Evolutionary conservation across 1,140 invertebrate species (phyloP), one percentile per base, ranked within the genome.

Genomic region (Zeugodacus cucurbitae): DNA sequence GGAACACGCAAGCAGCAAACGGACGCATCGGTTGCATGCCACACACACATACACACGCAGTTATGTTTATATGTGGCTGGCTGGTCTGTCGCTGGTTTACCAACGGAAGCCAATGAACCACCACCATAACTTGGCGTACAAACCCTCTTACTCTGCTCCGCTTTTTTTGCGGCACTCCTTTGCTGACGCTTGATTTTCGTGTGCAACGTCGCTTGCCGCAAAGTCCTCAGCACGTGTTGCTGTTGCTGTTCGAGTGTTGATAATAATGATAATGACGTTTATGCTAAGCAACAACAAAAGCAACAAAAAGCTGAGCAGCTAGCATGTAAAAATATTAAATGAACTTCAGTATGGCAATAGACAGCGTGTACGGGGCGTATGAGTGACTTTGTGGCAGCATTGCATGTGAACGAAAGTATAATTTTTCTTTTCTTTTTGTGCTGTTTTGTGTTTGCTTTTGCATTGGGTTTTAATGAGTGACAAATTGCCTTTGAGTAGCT

Each of bases 101-200:
- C 74, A 82, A 26, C 74, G 74, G 74, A 82, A 82, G 74, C 74
- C 74, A 82, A 82, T 82, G 34, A 82, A 85, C 87, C 78, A 88
- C 59, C 26, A 44, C 5, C 29, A 44, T 44, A 62, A 54, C 57
- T 59, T 34, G 32, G 11, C 74, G 14, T n/a, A 67, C 64, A 5
- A 29, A 29, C 41, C 22, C 32, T 6, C n/a, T 62, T 22, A 22
- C 11, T 1, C 14, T 20, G 10, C 37, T 41, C n/a, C 44, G 11
- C 44, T 82, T 78, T 78, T 44, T 82, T 82, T 29, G 10, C 10
- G 34, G 5, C 34, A 5, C 67, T 22, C 67, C 67, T 41, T 54
- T 82, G 74, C 74, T 82, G 44, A 82, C 22, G 7, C 74, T 82
- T 82, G 10, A 29, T n/a, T 82, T 82, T 44, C 7, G 34, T n/a